These are phyloP conservation scores for Sinocyclocheilus rhinocerous DNA, from an alignment of 2,113 vertebrate genomes.

Conservation along the genomic window DNA sequence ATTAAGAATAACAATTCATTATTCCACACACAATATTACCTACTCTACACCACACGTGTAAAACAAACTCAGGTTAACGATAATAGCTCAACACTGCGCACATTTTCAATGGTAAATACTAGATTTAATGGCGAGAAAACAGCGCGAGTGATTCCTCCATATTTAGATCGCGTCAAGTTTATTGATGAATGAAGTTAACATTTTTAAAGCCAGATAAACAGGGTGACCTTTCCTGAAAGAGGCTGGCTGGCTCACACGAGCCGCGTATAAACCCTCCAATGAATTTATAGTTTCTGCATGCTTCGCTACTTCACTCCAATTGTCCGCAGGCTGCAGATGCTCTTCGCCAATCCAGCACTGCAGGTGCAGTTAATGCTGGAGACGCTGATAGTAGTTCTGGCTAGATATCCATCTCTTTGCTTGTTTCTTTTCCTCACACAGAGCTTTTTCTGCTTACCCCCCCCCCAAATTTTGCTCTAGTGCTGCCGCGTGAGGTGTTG, in stretches of 20 bases:
- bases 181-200: conserved; percentile 39
- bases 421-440: conserved; percentile 56
- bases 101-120: background rate
- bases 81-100: background rate
- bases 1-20: background rate
- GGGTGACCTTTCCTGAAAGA: conserved; percentile 3
- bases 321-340: conserved; percentile 53
- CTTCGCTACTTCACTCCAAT: conserved; percentile 53
- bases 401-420: conserved; percentile 25
- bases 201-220: conserved; percentile 6
- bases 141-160: background rate
- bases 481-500: conserved; percentile 48
- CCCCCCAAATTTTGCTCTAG: conserved; percentile 55
- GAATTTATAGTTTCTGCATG: conserved; percentile 37
- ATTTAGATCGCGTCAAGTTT: conserved; percentile 15
- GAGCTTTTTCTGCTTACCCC: too few relatives aligned
- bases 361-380: conserved; percentile 55
- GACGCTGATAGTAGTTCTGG: conserved; percentile 49
- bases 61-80: background rate
- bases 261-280: conserved; percentile 29
- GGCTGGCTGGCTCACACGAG: conserved; percentile 29
- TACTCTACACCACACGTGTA: background rate
- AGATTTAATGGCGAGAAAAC: too few relatives aligned
- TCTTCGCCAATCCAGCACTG: conserved; percentile 39
- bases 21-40: background rate